Conservation (phyloP, 2,113 vertebrate species). For the Oreamnos americanus region DNA sequence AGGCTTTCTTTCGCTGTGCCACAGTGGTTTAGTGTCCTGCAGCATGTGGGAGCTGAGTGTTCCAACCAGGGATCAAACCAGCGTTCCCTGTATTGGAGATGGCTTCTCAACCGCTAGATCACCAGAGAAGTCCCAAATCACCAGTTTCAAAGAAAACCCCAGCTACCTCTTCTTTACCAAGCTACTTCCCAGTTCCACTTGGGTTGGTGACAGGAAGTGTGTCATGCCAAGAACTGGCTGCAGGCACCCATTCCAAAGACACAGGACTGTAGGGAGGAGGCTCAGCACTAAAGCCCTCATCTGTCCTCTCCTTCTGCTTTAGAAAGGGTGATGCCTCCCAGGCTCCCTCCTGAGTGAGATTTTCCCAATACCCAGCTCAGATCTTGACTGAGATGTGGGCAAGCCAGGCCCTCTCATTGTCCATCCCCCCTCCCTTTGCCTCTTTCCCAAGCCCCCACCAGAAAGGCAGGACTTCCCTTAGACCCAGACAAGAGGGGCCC, state of each 20-base stretch:
- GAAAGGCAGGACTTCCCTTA: neutral
- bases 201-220: neutral
- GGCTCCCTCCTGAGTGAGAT: neutral
- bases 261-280: neutral
- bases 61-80: neutral
- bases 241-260: neutral
- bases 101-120: neutral
- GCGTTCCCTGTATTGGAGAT: neutral
- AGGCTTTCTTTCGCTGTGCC: neutral
- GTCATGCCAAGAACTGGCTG: neutral
- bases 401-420: neutral
- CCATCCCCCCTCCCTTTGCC: neutral
- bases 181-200: neutral
- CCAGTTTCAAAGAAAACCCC: neutral
- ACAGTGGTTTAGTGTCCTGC: neutral
- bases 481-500: neutral
- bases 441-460: fast-evolving
- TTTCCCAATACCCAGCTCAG: neutral
- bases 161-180: neutral
- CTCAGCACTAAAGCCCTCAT: neutral
- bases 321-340: neutral
- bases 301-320: neutral
- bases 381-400: no score
- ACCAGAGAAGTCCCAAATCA: neutral
- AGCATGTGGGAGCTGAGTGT: neutral